phyloP scores from a whole-genome alignment of 2,888 invertebrate species.

The Sabellastarte sp. region DNA sequence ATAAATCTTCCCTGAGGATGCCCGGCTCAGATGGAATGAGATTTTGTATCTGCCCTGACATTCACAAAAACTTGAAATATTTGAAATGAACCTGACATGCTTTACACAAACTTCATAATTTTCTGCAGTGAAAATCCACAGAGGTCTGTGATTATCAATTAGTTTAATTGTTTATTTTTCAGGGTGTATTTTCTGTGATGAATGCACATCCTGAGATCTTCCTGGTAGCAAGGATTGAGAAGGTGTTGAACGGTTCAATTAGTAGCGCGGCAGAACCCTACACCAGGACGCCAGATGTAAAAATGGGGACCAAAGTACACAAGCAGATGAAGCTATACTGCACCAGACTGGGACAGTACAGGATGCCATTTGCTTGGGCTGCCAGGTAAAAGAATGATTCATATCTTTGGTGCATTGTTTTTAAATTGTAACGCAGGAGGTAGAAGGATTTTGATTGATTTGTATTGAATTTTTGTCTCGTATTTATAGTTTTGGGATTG shows the following conservation, averaged over 20 bases:
- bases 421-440: too few relatives aligned
- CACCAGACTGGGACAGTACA: conserved; percentile 81
- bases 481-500: too few relatives aligned
- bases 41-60: too few relatives aligned
- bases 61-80: too few relatives aligned
- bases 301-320: conserved; percentile 68
- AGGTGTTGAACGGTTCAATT: conserved; percentile 81
- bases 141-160: too few relatives aligned
- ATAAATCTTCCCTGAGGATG: too few relatives aligned
- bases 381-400: conserved; percentile 67
- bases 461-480: too few relatives aligned
- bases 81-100: background rate
- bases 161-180: conserved; percentile 33
- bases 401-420: too few relatives aligned
- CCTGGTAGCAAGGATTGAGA: conserved; percentile 88
- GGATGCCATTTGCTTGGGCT: conserved; percentile 98
- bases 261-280: conserved; percentile 84
- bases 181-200: conserved; percentile 85
- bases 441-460: too few relatives aligned
- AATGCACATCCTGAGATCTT: conserved; percentile 86
- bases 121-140: too few relatives aligned
- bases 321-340: conserved; percentile 76
- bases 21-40: too few relatives aligned
- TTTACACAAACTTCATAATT: too few relatives aligned
- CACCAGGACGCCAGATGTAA: conserved; percentile 62